These are phyloP conservation scores for Rousettus madagascariensis DNA, from an alignment of 2,797 vertebrate species.

Conservation along the genomic window DNA sequence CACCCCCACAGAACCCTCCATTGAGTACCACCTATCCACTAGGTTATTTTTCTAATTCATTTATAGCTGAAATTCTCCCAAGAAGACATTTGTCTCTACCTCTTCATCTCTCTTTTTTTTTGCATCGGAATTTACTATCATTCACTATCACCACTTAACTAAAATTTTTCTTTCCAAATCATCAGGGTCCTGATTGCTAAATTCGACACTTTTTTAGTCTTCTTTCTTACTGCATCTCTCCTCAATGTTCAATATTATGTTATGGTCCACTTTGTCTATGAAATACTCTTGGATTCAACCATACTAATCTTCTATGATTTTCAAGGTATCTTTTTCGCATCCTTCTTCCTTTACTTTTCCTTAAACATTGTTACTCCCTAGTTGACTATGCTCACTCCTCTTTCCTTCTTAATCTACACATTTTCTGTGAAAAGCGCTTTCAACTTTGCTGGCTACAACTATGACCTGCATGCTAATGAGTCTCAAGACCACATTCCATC, in stretches of 20 bases:
- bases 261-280: background rate
- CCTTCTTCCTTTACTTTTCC: background rate
- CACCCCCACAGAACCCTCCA: background rate
- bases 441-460: background rate
- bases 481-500: background rate
- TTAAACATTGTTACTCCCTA: background rate
- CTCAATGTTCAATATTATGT: background rate
- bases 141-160: background rate
- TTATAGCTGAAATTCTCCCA: background rate
- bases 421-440: background rate
- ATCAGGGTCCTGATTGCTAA: background rate
- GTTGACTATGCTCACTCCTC: background rate
- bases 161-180: background rate
- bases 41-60: background rate
- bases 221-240: background rate
- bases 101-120: background rate
- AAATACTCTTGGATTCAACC: background rate
- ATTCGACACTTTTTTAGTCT: background rate
- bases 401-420: background rate
- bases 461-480: background rate
- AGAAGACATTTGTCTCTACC: background rate
- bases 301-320: background rate
- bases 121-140: background rate
- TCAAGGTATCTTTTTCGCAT: background rate
- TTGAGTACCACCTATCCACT: background rate